Evolutionary conservation across 2,888 invertebrate genomes (phyloP), one percentile per base, ranked within the genome.

Genomic region (Acheta domesticus): DNA sequence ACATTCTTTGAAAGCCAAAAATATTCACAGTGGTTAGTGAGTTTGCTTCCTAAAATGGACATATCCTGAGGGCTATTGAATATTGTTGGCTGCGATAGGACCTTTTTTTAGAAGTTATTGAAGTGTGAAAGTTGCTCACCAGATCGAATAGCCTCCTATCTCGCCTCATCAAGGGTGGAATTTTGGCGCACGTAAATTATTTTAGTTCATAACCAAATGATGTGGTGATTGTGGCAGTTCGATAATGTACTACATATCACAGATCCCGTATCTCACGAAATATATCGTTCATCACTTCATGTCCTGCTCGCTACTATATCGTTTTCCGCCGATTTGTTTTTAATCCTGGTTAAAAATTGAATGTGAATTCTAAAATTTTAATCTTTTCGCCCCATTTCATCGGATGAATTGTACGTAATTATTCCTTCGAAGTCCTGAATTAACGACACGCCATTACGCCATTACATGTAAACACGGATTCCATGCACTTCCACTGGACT

Each of bases 341-440:
- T 62, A 62, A 62, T 62, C n/a, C n/a, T 62, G 16, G n/a, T 62
- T 62, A 62, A 62, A 62, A 62, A 62, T 62, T 14, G 62, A 62
- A 62, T 62, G 62, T 19, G n/a, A 19, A n/a, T 62, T 19, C 16
- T 5, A 62, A 62, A 62, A n/a, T 62, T 62, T 62, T 62, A 62
- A 62, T 62, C 62, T 62, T n/a, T n/a, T n/a, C 62, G 62, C 62
- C 62, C n/a, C 62, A n/a, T 62, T 62, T 62, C 62, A 14, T 62
- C 62, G 14, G 11, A 62, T 62, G 62, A n/a, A 62, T 62, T n/a
- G 62, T n/a, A n/a, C n/a, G 62, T 62, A 62, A 62, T 62, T 62
- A 62, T 62, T 62, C 62, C 62, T 62, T 62, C 16, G 16, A 62
- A n/a, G 16, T n/a, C n/a, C 8, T n/a, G 16, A 14, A 62, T 62